These are phyloP conservation scores for Apotomis capreana DNA, from an alignment of 2,888 invertebrate genomes.

Conservation along the genomic window DNA sequence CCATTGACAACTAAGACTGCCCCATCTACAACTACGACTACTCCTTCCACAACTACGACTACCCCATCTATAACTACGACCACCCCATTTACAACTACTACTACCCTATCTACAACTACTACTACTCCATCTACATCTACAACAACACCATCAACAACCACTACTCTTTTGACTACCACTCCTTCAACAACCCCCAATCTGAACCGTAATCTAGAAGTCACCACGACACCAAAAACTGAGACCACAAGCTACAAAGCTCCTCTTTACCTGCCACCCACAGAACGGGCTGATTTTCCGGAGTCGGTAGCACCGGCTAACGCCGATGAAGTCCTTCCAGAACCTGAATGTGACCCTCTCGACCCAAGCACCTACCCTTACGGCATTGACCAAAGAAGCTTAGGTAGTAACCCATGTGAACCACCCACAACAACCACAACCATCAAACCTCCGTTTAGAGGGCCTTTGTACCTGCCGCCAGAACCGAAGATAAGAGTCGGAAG, in stretches of 20 bases:
- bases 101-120: too few species aligned
- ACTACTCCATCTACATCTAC: too few species aligned
- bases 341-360: constrained; percentile 11
- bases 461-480: neutral
- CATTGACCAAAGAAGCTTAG: neutral
- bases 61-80: too few species aligned
- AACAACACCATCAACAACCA: too few species aligned
- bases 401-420: neutral
- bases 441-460: neutral
- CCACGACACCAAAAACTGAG: neutral
- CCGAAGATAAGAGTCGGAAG: neutral
- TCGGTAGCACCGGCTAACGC: neutral
- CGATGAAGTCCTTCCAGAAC: neutral
- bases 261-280: neutral
- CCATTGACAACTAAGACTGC: neutral
- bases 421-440: neutral
- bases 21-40: neutral
- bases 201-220: neutral
- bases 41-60: neutral
- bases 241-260: neutral
- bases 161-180: too few species aligned
- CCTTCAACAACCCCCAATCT: neutral
- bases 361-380: neutral
- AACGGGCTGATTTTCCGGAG: neutral
- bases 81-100: too few species aligned